These are phyloP conservation scores for Speoplatyrhinus poulsoni DNA, from an alignment of 2,113 vertebrate genomes.

Conservation along the genomic window DNA sequence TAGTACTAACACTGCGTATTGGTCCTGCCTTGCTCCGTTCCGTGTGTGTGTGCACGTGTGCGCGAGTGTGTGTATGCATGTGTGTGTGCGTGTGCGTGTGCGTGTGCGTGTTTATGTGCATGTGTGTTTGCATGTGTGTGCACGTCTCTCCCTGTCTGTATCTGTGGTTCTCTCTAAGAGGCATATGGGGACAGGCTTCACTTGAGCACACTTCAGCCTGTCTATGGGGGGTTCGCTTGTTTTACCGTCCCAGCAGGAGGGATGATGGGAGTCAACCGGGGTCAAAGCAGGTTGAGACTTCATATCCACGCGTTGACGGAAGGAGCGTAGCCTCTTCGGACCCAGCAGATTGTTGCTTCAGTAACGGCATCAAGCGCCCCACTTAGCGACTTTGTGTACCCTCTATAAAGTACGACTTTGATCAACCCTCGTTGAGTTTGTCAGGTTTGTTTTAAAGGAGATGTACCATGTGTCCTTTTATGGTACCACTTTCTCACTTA, in stretches of 20 bases:
- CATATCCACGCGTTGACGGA: slow-evolving; percentile 62
- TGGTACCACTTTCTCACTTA: slow-evolving; percentile 37
- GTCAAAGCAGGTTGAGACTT: slow-evolving; percentile 66
- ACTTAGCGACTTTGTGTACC: slow-evolving; percentile 51
- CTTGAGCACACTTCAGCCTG: slow-evolving; percentile 61
- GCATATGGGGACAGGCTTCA: slow-evolving; percentile 63
- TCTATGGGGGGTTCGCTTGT: slow-evolving; percentile 69
- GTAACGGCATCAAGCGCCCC: slow-evolving; percentile 46
- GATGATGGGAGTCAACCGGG: slow-evolving; percentile 68
- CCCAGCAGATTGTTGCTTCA: slow-evolving; percentile 71
- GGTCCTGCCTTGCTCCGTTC: no score
- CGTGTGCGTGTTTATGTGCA: no score
- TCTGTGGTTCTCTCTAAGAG: slow-evolving; percentile 11
- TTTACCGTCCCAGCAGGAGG: slow-evolving; percentile 73
- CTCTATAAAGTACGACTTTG: slow-evolving; percentile 67
- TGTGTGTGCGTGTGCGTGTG: neutral
- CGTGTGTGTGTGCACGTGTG: neutral
- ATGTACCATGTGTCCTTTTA: slow-evolving; percentile 10
- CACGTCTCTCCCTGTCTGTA: neutral
- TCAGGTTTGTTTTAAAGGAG: slow-evolving; percentile 51
- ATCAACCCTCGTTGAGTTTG: slow-evolving; percentile 57
- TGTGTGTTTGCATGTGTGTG: neutral
- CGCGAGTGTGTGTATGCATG: slow-evolving; percentile 2
- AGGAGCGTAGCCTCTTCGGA: slow-evolving; percentile 61
- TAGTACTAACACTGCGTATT: no score